These are phyloP conservation scores for Calameuta filiformis DNA, from an alignment of 2,888 invertebrate genomes.

Conservation along the genomic window DNA sequence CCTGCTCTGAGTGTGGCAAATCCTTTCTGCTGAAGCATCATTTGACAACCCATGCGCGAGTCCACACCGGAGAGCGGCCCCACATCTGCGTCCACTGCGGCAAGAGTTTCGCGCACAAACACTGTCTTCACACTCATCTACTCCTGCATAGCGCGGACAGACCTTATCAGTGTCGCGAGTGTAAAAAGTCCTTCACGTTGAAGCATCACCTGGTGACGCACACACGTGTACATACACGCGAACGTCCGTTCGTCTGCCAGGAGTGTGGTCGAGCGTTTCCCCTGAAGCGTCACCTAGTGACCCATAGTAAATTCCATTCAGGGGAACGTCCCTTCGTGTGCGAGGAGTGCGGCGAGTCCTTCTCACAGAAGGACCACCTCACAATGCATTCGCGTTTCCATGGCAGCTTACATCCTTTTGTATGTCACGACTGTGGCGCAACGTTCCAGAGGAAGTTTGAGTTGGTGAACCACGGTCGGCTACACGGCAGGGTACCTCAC, in stretches of 20 bases:
- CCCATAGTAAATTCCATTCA: constrained; percentile 88
- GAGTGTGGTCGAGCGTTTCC: constrained; percentile 88
- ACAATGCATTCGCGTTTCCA: constrained; percentile 91
- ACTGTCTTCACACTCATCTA: constrained; percentile 85
- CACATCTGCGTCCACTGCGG: constrained; percentile 84
- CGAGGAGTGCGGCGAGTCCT: constrained; percentile 91
- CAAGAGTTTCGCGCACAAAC: constrained; percentile 84
- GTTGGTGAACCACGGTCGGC: constrained; percentile 83
- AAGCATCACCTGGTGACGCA: constrained; percentile 87
- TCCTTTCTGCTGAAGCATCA: constrained; percentile 87
- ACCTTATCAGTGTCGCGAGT: constrained; percentile 85
- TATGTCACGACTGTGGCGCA: constrained; percentile 89
- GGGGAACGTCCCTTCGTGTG: constrained; percentile 89
- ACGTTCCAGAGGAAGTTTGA: constrained; percentile 89
- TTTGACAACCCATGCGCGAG: constrained; percentile 84
- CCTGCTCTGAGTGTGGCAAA: constrained; percentile 86
- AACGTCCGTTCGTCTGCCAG: constrained; percentile 83
- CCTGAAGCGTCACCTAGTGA: constrained; percentile 83
- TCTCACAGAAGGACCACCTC: constrained; percentile 89
- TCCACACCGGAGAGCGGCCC: constrained; percentile 84
- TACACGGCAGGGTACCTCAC: constrained; percentile 84
- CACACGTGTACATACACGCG: constrained; percentile 82
- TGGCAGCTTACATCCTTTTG: constrained; percentile 96
- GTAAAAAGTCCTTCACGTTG: constrained; percentile 87
- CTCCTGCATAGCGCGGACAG: constrained; percentile 83